These are phyloP conservation scores for Troilus luridus DNA, from an alignment of 2,888 invertebrate species.

Conservation along the genomic window DNA sequence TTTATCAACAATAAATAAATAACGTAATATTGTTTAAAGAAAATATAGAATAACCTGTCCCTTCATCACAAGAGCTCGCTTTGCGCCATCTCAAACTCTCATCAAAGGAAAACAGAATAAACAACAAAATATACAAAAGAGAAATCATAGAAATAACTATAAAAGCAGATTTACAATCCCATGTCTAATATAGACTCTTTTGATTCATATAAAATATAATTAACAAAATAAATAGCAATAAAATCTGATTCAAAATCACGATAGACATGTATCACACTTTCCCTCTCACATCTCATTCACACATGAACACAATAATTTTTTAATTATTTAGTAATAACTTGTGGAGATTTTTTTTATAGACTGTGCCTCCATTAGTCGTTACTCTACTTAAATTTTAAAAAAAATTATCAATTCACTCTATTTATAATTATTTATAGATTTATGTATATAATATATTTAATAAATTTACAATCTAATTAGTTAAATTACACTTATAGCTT, in stretches of 20 bases:
- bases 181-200: constrained; percentile 64
- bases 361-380: constrained; percentile 64
- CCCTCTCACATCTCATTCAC: constrained; percentile 34
- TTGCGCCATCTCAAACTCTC: constrained; percentile 31
- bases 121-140: constrained; percentile 56
- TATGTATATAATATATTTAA: constrained; percentile 55
- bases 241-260: constrained; percentile 53
- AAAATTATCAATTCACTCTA: constrained; percentile 47
- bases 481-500: constrained; percentile 60
- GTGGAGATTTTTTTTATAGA: constrained; percentile 60
- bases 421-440: constrained; percentile 44
- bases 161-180: constrained; percentile 60
- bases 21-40: constrained; percentile 48
- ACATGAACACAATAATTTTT: constrained; percentile 56
- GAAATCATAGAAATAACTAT: constrained; percentile 58
- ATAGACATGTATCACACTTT: constrained; percentile 26
- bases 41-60: constrained; percentile 56
- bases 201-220: constrained; percentile 53
- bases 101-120: constrained; percentile 49
- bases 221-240: constrained; percentile 59
- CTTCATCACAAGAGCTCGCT: constrained; percentile 53
- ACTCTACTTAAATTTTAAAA: constrained; percentile 20
- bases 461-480: constrained; percentile 57
- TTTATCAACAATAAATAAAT: constrained; percentile 60
- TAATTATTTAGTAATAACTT: constrained; percentile 52